Base-by-base conservation (phyloP, 2,797 vertebrate genomes). In the Emydoidea blandingii region DNA sequence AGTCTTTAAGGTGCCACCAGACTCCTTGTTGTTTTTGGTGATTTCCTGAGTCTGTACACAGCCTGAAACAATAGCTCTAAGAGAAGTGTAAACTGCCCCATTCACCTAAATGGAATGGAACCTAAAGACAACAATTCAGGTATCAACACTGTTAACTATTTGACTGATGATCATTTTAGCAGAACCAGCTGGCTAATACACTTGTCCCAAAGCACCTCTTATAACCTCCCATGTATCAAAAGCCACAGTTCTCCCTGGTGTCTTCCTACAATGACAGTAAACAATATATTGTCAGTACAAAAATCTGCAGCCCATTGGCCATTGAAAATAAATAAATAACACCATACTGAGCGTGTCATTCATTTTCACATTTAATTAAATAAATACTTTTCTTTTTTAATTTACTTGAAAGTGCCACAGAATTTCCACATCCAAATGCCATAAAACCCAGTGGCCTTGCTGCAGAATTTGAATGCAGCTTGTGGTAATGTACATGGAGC, bases 381-480 rank as follows among this genome's bases (percentile, higher is more conserved):
- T 15, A 8, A 65, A 65, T n/a, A 65, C 31, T 4, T 65, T n/a
- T 34, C 16, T 65, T 65, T 57, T 65, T 85, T 92, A 1, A 6
- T 89, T 94, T 94, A 81, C 5, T 49, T 91, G 79, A 93, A 87
- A 50, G 2, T 47, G 62, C 54, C 85, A 79, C 47, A 31, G 23
- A 50, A 68, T 88, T 95, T 91, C 79, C 62, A 80, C 85, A 85
- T 27, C 6, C 86, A 92, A 76, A 25, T n/a, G 37, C 52, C 11
- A 54, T 81, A 89, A 80, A 92, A 6, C 0, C 0, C 49, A 25
- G 7, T 14, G 76, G n/a, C 49, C 29, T n/a, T 52, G 34, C 8
- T 25, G 29, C 0, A 65, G 59, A n/a, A n/a, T 65, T 59, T 62
- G 31, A 62, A 62, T 7, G 12, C 29, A 0, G 54, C 12, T 57